A percentile compares a stretch with the other conserved stretches of the same genome.
Conservation (phyloP, 1,140 invertebrate species). For the Panonychus citri region DNA sequence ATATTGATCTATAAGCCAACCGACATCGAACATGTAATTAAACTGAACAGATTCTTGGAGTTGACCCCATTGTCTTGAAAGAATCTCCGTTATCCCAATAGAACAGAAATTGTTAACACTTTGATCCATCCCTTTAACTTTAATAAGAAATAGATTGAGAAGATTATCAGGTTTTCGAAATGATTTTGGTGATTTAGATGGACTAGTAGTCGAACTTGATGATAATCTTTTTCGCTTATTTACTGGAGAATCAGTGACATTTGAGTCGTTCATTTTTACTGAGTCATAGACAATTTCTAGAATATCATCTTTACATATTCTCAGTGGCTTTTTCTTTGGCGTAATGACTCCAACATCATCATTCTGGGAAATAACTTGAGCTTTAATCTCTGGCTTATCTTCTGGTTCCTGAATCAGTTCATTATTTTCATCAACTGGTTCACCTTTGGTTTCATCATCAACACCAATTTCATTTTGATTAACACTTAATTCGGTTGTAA, state of each 20-base stretch:
- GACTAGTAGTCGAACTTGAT: background rate
- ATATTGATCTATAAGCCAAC: conserved; percentile 49
- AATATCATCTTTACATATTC: background rate
- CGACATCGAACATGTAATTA: conserved; percentile 73
- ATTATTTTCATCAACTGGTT: no score
- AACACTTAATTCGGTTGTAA: background rate
- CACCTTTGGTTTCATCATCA: background rate
- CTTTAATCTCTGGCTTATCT: no score
- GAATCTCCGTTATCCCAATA: conserved; percentile 20
- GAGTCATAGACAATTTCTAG: no score
- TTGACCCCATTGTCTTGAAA: conserved; percentile 8
- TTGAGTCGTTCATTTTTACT: background rate
- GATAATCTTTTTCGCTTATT: background rate
- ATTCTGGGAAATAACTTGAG: no score
- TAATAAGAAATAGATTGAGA: conserved; percentile 9
- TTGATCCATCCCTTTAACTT: conserved; percentile 19
- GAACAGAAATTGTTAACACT: conserved; percentile 18
- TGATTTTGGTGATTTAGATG: background rate
- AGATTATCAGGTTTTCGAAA: background rate
- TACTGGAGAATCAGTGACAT: background rate
- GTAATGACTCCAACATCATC: background rate
- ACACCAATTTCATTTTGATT: background rate
- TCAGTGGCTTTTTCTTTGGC: background rate
- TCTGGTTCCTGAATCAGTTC: no score
- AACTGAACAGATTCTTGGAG: conserved; percentile 34